phyloP scores from a whole-genome alignment of 1,140 invertebrate genomes.

The Aporrectodea caliginosa region DNA sequence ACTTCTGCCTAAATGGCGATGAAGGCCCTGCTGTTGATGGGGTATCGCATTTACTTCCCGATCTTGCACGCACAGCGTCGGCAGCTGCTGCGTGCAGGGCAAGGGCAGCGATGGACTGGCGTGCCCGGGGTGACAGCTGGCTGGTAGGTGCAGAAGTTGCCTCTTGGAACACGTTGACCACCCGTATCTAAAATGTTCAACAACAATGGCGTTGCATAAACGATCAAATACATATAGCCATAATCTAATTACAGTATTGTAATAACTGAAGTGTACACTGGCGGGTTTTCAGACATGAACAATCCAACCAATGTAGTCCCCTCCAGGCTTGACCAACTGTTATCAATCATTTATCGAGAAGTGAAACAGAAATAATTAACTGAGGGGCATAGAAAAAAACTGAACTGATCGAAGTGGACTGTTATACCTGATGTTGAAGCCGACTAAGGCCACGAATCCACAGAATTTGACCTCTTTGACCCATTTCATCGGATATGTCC shows the following conservation, averaged over 20 bases:
- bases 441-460: constrained; percentile 98
- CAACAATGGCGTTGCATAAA: too few species aligned
- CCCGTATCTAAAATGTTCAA: constrained; percentile 81
- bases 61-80: background rate
- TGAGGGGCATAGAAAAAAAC: too few species aligned
- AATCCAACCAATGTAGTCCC: too few species aligned
- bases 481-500: constrained; percentile 31
- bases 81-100: background rate
- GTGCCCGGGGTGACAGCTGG: constrained; percentile 10
- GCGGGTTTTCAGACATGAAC: too few species aligned
- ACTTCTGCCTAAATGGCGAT: background rate
- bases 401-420: too few species aligned
- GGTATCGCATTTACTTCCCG: background rate
- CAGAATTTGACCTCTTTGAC: constrained; percentile 80
- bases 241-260: too few species aligned
- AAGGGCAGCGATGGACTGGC: background rate
- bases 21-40: too few species aligned
- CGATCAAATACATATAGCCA: too few species aligned
- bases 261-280: too few species aligned
- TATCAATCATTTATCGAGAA: too few species aligned
- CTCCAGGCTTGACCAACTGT: too few species aligned
- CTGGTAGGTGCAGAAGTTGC: constrained; percentile 15
- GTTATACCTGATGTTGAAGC: constrained; percentile 98
- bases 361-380: too few species aligned
- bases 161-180: constrained; percentile 90